Evolutionary conservation across 2,797 vertebrate genomes (phyloP), one percentile per base, ranked within the genome.

Genomic region (Semaprochilodus insignis): DNA sequence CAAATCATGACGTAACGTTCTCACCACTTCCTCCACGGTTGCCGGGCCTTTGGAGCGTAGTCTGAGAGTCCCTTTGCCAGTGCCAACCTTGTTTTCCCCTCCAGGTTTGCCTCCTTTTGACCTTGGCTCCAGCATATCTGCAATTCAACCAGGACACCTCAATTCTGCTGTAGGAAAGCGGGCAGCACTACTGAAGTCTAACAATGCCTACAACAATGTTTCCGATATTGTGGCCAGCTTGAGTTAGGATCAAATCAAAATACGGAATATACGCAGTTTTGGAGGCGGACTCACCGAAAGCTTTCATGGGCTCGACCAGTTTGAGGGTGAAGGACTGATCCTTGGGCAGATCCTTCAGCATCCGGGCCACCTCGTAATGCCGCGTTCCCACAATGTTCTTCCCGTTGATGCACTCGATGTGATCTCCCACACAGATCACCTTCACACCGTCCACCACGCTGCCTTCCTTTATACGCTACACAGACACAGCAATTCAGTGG

Each of bases 321-420:
- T 96, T 95, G 85, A 99, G 86, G 36, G 95, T 98, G 90, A 99
- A 98, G 62, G 89, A 3, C 84, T 93, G 90, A 72, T 96, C 94
- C 83, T 89, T 95, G 81, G 97, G 94, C 71, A 99, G 91, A 27
- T 97, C 97, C 86, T 97, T 99, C 8, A 99, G 92, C 96, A 97
- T 98, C 88, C 95, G 97, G 55, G 97, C 98, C 51, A 99, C 97
- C 90, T 99, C 97, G 44, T 94, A 98, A 88, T 99, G 98, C 76
- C 97, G 95, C 25, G 91, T 93, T 16, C 95, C 94, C 0, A 97
- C 91, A 0, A 99, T 94, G 75, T 95, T 94, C 63, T 84, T 94
- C 67, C 97, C 97, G 34, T 99, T 99, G 70, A 99, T 96, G 87
- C 92, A 95, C 90, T 98, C 96, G 54, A 99, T 95, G 85, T 99